A percentile compares a stretch with the other conserved stretches of the same genome.
phyloP scores from a whole-genome alignment of 2,113 vertebrate species.

The Monopterus albus region DNA sequence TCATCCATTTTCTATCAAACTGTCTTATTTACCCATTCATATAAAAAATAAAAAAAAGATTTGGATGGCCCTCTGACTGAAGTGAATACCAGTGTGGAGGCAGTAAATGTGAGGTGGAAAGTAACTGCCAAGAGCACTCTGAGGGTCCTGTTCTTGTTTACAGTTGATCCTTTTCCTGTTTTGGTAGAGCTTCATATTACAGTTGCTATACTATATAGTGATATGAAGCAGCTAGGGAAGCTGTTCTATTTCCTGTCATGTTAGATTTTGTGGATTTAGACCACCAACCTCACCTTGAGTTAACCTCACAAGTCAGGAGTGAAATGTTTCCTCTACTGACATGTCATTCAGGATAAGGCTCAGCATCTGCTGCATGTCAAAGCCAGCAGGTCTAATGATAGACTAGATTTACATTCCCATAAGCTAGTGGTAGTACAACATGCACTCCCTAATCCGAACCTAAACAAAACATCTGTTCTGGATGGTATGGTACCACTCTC shows the following conservation, averaged over 20 bases:
- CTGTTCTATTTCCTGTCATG: neutral
- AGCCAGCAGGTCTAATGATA: slow-evolving; percentile 42
- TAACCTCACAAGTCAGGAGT: slow-evolving; percentile 16
- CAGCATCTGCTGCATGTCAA: slow-evolving; percentile 47
- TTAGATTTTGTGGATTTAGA: neutral
- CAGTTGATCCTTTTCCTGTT: slow-evolving; percentile 60
- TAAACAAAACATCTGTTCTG: slow-evolving; percentile 14
- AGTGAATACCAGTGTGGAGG: slow-evolving; percentile 14
- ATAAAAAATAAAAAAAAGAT: too few species aligned
- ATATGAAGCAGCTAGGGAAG: neutral
- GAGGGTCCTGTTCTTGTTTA: slow-evolving; percentile 17
- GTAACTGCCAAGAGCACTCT: slow-evolving; percentile 31
- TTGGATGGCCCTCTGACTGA: slow-evolving; percentile 15
- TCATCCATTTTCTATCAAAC: too few species aligned
- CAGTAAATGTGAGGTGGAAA: slow-evolving; percentile 27
- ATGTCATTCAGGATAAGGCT: slow-evolving; percentile 14
- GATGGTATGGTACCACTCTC: neutral
- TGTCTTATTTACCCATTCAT: too few species aligned
- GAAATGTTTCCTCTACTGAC: slow-evolving; percentile 7
- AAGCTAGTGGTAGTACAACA: neutral
- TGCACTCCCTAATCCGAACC: slow-evolving; percentile 15
- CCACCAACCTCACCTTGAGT: neutral
- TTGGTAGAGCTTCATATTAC: slow-evolving; percentile 49
- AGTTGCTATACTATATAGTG: slow-evolving; percentile 2
- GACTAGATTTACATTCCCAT: slow-evolving; percentile 38